Evolutionary conservation across 2,113 vertebrate species (phyloP).

Genomic region (Sterrhoptilus dennistouni): DNA sequence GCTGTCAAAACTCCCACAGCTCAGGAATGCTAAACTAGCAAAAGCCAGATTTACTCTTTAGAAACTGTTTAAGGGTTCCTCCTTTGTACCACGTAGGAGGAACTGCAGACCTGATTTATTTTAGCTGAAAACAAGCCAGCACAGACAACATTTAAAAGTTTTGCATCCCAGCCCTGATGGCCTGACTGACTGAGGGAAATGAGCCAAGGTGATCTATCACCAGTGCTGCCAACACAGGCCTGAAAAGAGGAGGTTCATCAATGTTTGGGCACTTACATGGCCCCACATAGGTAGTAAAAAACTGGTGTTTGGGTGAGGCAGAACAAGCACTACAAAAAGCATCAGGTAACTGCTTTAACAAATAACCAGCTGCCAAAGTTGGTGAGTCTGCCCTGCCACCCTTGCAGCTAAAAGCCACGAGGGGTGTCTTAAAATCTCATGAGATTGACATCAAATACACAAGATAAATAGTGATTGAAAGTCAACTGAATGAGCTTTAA

Average conservation of each 20-base stretch:
- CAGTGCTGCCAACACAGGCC: neutral
- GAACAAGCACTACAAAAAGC: neutral
- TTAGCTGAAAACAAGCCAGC: neutral
- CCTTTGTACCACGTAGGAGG: neutral
- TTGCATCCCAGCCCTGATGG: neutral
- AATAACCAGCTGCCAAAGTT: neutral
- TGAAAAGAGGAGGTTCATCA: neutral
- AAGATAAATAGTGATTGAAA: neutral
- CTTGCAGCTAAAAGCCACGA: neutral
- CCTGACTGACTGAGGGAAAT: neutral
- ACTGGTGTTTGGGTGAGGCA: neutral
- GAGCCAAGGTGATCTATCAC: neutral
- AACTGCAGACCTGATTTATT: neutral
- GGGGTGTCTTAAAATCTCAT: neutral
- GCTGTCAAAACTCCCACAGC: neutral
- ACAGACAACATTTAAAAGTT: neutral
- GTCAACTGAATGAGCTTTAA: neutral
- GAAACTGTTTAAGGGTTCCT: neutral
- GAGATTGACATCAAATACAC: neutral
- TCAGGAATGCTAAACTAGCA: constrained; percentile 7
- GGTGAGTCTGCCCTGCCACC: neutral
- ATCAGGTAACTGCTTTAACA: neutral
- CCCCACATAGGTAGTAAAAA: neutral
- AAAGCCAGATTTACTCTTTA: neutral
- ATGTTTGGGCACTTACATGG: neutral